Conservation (phyloP, 2,888 invertebrate genomes). For the Diploptera punctata region DNA sequence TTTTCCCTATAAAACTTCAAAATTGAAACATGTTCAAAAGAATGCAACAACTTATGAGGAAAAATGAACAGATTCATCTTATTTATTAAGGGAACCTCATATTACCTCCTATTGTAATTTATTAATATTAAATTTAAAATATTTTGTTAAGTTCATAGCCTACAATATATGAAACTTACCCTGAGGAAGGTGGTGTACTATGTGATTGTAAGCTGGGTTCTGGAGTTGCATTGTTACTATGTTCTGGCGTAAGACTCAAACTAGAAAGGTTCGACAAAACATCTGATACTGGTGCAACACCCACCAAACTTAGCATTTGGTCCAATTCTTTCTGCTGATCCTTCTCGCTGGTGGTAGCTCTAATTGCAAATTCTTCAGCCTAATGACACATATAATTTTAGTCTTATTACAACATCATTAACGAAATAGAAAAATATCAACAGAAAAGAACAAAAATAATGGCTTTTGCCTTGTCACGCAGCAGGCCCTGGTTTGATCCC, state of each 20-base stretch:
- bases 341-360: slow-evolving; percentile 55
- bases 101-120: too few relatives aligned
- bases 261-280: slow-evolving; percentile 84
- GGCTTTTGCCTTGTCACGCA: too few relatives aligned
- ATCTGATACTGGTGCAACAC: slow-evolving; percentile 87
- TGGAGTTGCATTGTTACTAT: slow-evolving; percentile 54
- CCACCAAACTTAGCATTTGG: slow-evolving; percentile 85
- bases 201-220: slow-evolving; percentile 78
- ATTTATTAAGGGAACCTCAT: too few relatives aligned
- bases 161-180: slow-evolving; percentile 45
- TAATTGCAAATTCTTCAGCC: slow-evolving; percentile 58
- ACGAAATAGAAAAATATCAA: too few relatives aligned
- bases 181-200: slow-evolving; percentile 62
- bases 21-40: too few relatives aligned
- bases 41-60: too few relatives aligned
- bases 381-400: slow-evolving; percentile 41
- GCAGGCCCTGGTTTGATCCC: too few relatives aligned
- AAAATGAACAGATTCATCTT: too few relatives aligned
- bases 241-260: slow-evolving; percentile 78
- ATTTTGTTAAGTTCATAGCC: slow-evolving; percentile 21
- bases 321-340: slow-evolving; percentile 74
- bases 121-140: too few relatives aligned
- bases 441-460: too few relatives aligned
- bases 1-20: too few relatives aligned
- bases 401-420: not conserved